Evolutionary conservation across 2,888 invertebrate species (phyloP).

Genomic region (Philaethria dido): DNA sequence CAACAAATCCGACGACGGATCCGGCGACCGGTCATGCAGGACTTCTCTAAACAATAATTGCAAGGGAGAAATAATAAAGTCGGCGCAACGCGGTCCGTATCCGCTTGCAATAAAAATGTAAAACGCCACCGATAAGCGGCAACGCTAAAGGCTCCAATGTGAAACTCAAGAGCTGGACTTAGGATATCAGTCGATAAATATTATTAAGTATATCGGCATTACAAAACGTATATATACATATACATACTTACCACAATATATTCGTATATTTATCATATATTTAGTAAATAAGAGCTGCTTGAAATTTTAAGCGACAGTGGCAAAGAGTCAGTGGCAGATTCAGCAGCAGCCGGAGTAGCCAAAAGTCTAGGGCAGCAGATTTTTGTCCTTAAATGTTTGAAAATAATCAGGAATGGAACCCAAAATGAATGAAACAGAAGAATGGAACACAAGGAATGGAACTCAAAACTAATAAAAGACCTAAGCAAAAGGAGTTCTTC

Average conservation of each 20-base stretch:
- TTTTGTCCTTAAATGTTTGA: too few species aligned
- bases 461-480: too few species aligned
- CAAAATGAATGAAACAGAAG: too few species aligned
- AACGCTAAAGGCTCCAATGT: slow-evolving; percentile 76
- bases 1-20: slow-evolving; percentile 37
- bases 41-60: slow-evolving; percentile 81
- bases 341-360: too few species aligned
- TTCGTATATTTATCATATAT: background rate
- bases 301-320: background rate
- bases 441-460: too few species aligned
- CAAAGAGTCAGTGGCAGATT: too few species aligned
- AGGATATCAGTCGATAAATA: slow-evolving; percentile 40
- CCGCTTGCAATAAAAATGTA: slow-evolving; percentile 84
- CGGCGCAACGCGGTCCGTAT: slow-evolving; percentile 76
- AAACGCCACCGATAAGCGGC: slow-evolving; percentile 81
- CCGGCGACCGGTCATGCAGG: slow-evolving; percentile 52
- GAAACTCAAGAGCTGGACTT: slow-evolving; percentile 55
- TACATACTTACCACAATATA: background rate
- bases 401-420: too few species aligned
- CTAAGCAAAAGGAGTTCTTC: too few species aligned
- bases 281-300: background rate
- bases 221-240: background rate
- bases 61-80: slow-evolving; percentile 79
- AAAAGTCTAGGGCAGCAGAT: too few species aligned
- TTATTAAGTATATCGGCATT: background rate